Conservation (phyloP, 2,888 invertebrate species). For the Dasypolia templi region DNA sequence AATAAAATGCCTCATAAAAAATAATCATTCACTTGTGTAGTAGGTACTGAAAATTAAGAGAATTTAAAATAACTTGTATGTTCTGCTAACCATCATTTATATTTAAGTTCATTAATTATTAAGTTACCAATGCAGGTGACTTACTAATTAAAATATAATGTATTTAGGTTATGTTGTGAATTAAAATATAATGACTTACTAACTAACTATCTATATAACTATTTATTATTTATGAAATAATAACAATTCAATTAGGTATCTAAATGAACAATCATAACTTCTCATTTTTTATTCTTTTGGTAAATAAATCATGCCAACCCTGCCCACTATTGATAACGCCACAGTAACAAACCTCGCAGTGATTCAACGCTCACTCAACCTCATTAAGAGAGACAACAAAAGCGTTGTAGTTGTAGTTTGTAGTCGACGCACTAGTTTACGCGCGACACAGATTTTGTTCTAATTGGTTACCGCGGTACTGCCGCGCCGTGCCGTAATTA, state of each 20-base stretch:
- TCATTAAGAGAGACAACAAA: slow-evolving; percentile 60
- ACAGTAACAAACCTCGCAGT: slow-evolving; percentile 49
- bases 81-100: background rate
- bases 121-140: too few relatives aligned
- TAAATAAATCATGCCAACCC: slow-evolving; percentile 23
- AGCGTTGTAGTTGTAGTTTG: slow-evolving; percentile 45
- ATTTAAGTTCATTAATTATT: background rate
- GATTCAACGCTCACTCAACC: slow-evolving; percentile 45
- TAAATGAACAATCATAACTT: too few relatives aligned
- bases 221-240: background rate
- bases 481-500: slow-evolving; percentile 38
- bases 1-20: too few relatives aligned
- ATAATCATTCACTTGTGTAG: background rate
- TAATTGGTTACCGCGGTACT: slow-evolving; percentile 59
- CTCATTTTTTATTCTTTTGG: background rate
- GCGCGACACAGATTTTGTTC: slow-evolving; percentile 56
- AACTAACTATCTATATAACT: too few relatives aligned
- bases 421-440: slow-evolving; percentile 58
- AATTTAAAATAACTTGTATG: too few relatives aligned
- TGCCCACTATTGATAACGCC: slow-evolving; percentile 9
- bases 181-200: background rate
- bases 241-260: background rate
- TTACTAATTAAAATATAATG: background rate
- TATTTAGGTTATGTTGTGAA: too few relatives aligned
- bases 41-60: background rate